Percentiles rank a stretch among this genome's conserved stretches.
phyloP scores from a whole-genome alignment of 2,888 invertebrate genomes.

The Dicyrtoma fusca region DNA sequence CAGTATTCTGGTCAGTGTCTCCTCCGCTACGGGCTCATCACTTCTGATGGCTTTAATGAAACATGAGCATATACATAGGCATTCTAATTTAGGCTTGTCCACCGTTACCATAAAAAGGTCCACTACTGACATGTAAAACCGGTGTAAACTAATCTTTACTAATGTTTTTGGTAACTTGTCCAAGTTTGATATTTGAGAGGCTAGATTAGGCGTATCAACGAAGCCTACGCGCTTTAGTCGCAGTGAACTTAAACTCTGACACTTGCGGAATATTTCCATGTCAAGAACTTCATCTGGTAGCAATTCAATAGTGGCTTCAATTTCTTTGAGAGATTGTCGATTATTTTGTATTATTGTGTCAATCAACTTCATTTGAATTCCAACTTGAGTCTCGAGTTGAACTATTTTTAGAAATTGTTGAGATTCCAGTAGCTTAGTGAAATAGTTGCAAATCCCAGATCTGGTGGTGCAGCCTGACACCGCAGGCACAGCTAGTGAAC shows the following conservation, averaged over 20 bases:
- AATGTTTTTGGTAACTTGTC: constrained; percentile 18
- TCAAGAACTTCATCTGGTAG: background rate
- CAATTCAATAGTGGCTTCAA: constrained; percentile 24
- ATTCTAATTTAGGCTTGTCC: constrained; percentile 14
- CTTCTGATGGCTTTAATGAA: constrained; percentile 1
- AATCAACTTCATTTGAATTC: constrained; percentile 19
- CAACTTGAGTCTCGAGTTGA: constrained; percentile 28
- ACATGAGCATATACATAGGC: constrained; percentile 26
- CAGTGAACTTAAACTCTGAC: constrained; percentile 10
- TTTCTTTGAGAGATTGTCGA: background rate
- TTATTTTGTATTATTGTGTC: constrained; percentile 9
- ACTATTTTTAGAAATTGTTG: constrained; percentile 24
- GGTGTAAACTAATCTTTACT: constrained; percentile 20
- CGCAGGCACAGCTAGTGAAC: constrained; percentile 27
- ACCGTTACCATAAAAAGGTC: constrained; percentile 19
- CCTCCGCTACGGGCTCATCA: constrained; percentile 20
- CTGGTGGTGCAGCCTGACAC: constrained; percentile 32
- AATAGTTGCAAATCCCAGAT: constrained; percentile 34
- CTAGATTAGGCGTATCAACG: background rate
- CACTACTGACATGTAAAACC: constrained; percentile 13
- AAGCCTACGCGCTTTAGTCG: constrained; percentile 33
- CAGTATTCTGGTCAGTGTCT: background rate
- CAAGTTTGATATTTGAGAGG: constrained; percentile 6
- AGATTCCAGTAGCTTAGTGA: constrained; percentile 19
- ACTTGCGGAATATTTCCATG: constrained; percentile 15